Evolutionary conservation across 1,140 invertebrate species (phyloP), one percentile per base, ranked within the genome.

Genomic region (Temnothorax longispinosus): DNA sequence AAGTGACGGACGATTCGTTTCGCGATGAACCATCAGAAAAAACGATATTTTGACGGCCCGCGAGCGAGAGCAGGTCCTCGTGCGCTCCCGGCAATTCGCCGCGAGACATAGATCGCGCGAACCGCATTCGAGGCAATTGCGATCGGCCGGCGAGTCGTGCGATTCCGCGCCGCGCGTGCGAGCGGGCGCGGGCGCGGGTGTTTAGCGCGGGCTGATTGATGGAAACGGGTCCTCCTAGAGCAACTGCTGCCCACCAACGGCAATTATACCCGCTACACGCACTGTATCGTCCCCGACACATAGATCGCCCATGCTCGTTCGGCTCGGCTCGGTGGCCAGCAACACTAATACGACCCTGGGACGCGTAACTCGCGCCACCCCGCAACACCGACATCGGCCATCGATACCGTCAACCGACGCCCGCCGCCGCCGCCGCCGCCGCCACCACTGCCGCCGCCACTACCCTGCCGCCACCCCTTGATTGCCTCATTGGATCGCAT

Each of bases 401-500:
- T 54, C 64, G 76, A 90, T 89, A 90, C 87, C 89, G 77, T 87
- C 87, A 88, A 90, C 91, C 92, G 89, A 85, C 71, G 78, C 56
- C 72, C 87, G 78, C 50, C 64, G 35, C 64, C 67, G 76, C 54
- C 54, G 38, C 69, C 67, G 58, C 85, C 47, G 32, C 76, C 64
- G 35, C 69, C 65, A 47, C 76, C 54, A 13, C 77, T 64, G 44
- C 71, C 47, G 44, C 87, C 54, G 81, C 69, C 69, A 38, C 65
- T 11, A 8, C 77, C 56, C 27, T 47, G 32, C 92, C 90, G 91
- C 88, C 92, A 87, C 91, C 94, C 93, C 94, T 95, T 95, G 94
- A 95, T 95, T 95, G 94, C 94, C 94, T 95, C 94, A 94, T 95
- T 95, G 93, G 93, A 95, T 95, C 93, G 94, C 94, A 95, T 95